Conservation (phyloP, 2,888 invertebrate species). For the Acleris laterana region DNA sequence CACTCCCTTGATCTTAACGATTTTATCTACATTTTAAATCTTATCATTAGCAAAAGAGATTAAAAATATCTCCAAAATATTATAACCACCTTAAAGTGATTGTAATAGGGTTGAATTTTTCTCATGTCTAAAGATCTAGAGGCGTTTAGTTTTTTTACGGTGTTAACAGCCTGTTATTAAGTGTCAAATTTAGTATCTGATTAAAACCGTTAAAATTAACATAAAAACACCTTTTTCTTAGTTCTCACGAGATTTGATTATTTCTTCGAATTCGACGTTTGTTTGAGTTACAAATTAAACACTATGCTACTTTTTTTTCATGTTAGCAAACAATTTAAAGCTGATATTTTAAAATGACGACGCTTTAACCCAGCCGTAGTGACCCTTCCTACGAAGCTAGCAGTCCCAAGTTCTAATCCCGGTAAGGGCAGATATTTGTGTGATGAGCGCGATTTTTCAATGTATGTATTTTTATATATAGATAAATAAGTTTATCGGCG, state of each 20-base stretch:
- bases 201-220: slow-evolving; percentile 42
- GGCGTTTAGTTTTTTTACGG: slow-evolving; percentile 27
- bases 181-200: slow-evolving; percentile 43
- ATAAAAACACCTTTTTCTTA: slow-evolving; percentile 37
- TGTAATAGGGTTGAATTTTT: background rate
- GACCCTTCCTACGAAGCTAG: too few relatives aligned
- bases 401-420: too few relatives aligned
- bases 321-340: too few relatives aligned
- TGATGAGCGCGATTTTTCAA: too few relatives aligned
- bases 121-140: background rate
- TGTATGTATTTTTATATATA: too few relatives aligned
- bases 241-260: slow-evolving; percentile 30
- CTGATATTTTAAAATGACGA: too few relatives aligned
- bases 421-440: too few relatives aligned
- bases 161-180: slow-evolving; percentile 42
- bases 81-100: background rate
- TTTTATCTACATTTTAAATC: slow-evolving; percentile 33
- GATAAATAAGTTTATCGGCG: too few relatives aligned
- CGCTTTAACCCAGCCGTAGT: too few relatives aligned
- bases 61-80: background rate
- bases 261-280: slow-evolving; percentile 27
- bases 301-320: too few relatives aligned
- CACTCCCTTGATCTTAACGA: slow-evolving; percentile 40
- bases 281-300: slow-evolving; percentile 11
- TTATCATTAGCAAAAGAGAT: slow-evolving; percentile 19